Base-by-base conservation (phyloP, 1,140 invertebrate species). In the Neocloeon triangulifer region DNA sequence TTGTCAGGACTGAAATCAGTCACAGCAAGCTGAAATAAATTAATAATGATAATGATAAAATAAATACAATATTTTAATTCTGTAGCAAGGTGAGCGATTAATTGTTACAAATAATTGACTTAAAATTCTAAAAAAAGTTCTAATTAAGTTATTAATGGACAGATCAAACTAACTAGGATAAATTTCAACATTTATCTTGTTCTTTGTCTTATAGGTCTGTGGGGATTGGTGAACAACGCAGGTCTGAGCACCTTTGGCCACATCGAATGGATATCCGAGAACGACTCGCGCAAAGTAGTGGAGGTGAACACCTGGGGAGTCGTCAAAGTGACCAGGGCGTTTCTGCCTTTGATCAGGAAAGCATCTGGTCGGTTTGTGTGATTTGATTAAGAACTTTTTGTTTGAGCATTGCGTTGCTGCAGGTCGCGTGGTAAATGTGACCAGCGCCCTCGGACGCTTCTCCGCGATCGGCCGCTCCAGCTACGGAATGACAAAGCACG, bases 401-500 rank as follows among this genome's bases (percentile, higher is more conserved):
- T n/a, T n/a, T n/a, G n/a, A n/a, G n/a, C n/a, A 17, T 18, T 17
- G 5, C 32, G 18, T 41, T 31, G 21, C n/a, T 40, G 8, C 29
- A 44, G 47, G 47, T 26, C 35, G 46, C 7, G 33, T 48, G 1
- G 40, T 46, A 17, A 45, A 40, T 19, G 38, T 43, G 32, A 47
- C 34, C 30, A 47, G 36, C 41, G 30, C 20, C 12, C 17, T 36
- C 44, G 7, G 56, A 41, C 43, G 46, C 7, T 41, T 46, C 29
- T 41, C 41, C 2, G 39, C 41, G 16, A 35, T 42, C 0, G 39
- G 43, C 16, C 33, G 43, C 25, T 47, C 44, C 1, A 31, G 52
- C 14, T 59, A 61, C 35, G 43, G 46, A 26, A 48, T 50, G 30
- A 51, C 53, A 14, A 61, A 59, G 45, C 53, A 49, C 41, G 56